Evolutionary conservation across 1,140 invertebrate genomes (phyloP).

Genomic region (Drosophila persimilis): DNA sequence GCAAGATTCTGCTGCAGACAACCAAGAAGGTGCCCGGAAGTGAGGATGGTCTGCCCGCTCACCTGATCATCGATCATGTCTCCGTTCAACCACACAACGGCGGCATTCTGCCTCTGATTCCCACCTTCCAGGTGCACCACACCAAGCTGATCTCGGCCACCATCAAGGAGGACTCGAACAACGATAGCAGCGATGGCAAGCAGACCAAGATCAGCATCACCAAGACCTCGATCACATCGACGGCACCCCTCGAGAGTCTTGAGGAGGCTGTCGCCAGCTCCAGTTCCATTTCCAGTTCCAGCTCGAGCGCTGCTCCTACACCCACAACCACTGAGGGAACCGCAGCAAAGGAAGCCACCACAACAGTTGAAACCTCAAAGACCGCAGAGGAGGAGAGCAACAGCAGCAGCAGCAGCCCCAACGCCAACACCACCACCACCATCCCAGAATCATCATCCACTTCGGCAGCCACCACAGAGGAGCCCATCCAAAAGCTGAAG

Average conservation of each 20-base stretch:
- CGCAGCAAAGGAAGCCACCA: conserved; percentile 4
- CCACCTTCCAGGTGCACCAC: conserved; percentile 75
- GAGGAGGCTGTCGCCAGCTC: conserved; percentile 34
- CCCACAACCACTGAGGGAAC: conserved; percentile 12
- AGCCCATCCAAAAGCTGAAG: conserved; percentile 62
- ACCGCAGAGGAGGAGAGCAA: conserved; percentile 30
- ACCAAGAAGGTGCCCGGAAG: conserved; percentile 61
- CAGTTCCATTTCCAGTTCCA: neutral
- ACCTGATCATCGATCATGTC: conserved; percentile 72
- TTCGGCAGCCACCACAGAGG: conserved; percentile 44
- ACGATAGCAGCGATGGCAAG: conserved; percentile 62
- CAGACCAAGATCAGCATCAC: conserved; percentile 76
- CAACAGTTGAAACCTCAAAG: conserved; percentile 24
- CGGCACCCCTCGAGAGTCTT: conserved; percentile 57
- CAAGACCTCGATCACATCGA: conserved; percentile 71
- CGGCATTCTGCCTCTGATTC: conserved; percentile 54
- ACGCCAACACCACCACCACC: conserved; percentile 3
- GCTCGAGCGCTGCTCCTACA: conserved; percentile 15
- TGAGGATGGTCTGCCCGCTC: conserved; percentile 55
- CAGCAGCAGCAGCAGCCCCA: conserved; percentile 7
- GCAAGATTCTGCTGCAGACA: conserved; percentile 67
- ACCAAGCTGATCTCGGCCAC: conserved; percentile 69
- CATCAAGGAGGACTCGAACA: conserved; percentile 63
- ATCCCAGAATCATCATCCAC: neutral
- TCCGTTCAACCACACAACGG: conserved; percentile 71